Conservation (phyloP, 2,113 vertebrate genomes). For the Fregata magnificens region DNA sequence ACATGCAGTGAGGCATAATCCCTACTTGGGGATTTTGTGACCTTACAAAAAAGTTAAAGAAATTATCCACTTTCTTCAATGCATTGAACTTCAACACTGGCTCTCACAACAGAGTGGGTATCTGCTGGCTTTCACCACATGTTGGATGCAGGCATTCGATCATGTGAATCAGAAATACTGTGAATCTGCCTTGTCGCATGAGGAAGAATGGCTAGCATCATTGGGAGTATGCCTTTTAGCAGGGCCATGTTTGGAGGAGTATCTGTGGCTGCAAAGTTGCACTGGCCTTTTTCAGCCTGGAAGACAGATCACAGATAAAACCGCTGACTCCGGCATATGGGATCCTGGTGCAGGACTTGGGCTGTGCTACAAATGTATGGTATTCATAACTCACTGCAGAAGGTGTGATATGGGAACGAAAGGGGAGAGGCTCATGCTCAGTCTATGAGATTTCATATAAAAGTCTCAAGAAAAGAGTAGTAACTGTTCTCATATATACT, state of each 20-base stretch:
- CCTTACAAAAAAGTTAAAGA: background rate
- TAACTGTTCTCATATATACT: background rate
- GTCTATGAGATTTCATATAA: background rate
- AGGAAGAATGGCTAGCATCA: background rate
- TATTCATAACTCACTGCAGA: background rate
- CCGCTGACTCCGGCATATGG: background rate
- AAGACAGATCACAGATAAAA: background rate
- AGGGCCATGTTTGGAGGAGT: background rate
- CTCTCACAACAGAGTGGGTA: background rate
- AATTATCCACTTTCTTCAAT: background rate
- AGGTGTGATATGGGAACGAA: background rate
- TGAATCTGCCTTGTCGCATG: fast-evolving
- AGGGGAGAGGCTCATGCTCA: background rate
- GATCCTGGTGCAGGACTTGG: background rate
- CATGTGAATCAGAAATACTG: background rate
- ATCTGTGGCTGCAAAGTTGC: background rate
- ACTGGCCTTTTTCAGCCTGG: background rate
- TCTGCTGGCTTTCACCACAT: background rate
- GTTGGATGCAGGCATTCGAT: background rate
- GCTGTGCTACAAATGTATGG: background rate
- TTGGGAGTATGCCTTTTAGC: background rate
- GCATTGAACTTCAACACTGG: background rate
- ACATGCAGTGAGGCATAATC: background rate
- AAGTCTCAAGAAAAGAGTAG: background rate
- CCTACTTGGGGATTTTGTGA: background rate